Evolutionary conservation across 2,797 vertebrate species (phyloP).

Genomic region (Chelonia mydas): DNA sequence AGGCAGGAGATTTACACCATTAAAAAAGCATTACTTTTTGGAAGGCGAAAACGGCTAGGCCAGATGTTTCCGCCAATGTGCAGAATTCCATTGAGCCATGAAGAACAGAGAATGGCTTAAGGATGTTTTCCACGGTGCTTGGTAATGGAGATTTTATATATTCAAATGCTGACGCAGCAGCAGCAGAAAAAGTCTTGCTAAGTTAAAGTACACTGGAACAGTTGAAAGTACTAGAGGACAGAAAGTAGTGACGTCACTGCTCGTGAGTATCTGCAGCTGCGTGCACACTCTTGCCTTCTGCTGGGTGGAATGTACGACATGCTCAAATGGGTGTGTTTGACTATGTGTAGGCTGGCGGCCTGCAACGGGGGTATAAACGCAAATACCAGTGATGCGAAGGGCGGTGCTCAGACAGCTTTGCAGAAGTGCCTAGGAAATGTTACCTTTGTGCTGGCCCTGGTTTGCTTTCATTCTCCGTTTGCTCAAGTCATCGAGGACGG

Average conservation of each 20-base stretch:
- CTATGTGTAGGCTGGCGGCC: neutral
- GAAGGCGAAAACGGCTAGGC: neutral
- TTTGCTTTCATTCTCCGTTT: neutral
- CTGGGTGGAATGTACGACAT: neutral
- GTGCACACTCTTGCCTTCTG: neutral
- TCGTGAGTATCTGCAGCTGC: accelerated
- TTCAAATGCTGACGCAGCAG: neutral
- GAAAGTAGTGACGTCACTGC: neutral
- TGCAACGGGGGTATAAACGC: accelerated
- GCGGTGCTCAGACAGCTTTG: neutral
- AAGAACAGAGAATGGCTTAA: neutral
- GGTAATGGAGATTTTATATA: neutral
- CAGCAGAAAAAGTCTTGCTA: neutral
- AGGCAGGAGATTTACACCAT: neutral
- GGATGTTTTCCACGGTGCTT: neutral
- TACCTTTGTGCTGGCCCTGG: neutral
- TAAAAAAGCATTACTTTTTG: neutral
- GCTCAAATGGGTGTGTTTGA: neutral
- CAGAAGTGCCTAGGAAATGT: neutral
- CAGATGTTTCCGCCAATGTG: neutral
- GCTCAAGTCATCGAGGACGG: neutral
- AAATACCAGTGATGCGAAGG: neutral
- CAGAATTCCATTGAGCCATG: neutral
- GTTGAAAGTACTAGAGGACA: neutral
- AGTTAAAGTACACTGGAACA: neutral